Conservation (phyloP, 2,888 invertebrate genomes). For the Actias luna region DNA sequence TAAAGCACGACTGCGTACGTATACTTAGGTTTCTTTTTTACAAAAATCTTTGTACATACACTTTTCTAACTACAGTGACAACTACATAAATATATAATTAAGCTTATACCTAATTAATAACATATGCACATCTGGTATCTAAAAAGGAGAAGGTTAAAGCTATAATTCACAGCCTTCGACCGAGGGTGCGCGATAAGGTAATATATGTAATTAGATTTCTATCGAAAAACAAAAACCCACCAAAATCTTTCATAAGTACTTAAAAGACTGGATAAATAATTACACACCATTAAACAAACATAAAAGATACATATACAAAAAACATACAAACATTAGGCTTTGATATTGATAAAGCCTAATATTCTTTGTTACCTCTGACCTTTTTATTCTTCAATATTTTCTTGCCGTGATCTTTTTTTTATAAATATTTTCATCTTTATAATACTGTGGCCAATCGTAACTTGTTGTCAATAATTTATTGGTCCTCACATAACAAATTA, state of each 20-base stretch:
- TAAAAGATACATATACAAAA: not conserved
- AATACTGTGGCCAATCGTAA: too few species aligned
- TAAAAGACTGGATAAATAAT: not conserved
- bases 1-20: not conserved
- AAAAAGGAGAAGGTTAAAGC: constrained; percentile 74
- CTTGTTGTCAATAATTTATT: too few species aligned
- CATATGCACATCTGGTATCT: constrained; percentile 44
- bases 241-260: not conserved
- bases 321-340: too few species aligned
- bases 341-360: too few species aligned
- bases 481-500: too few species aligned
- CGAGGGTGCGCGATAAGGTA: constrained; percentile 52
- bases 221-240: not conserved
- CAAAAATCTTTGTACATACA: not conserved
- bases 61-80: not conserved
- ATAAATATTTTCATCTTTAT: too few species aligned
- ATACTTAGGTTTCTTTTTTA: not conserved
- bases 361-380: too few species aligned
- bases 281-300: not conserved
- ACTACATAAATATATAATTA: not conserved
- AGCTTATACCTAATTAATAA: not conserved
- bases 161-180: constrained; percentile 78
- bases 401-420: too few species aligned
- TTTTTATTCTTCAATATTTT: too few species aligned
- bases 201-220: not conserved